Evolutionary conservation across 2,888 invertebrate species (phyloP).

Genomic region (Scaptomyza flava): DNA sequence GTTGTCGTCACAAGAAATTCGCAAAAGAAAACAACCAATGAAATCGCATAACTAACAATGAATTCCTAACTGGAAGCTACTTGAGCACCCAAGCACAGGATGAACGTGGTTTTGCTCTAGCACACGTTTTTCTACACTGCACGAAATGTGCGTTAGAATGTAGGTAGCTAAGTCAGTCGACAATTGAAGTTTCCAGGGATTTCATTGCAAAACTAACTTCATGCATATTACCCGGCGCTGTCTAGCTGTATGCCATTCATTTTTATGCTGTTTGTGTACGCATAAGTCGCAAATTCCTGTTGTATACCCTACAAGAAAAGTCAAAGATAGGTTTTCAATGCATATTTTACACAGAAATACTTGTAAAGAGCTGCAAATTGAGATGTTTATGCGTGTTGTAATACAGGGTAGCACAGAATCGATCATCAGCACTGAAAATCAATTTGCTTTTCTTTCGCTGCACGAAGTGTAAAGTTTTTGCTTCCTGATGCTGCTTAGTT

Average conservation of each 20-base stretch:
- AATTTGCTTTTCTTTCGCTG: conserved; percentile 12
- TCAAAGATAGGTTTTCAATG: neutral
- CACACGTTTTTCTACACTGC: conserved; percentile 52
- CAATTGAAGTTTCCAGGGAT: conserved; percentile 63
- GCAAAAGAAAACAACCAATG: conserved; percentile 77
- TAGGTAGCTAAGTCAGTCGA: conserved; percentile 26
- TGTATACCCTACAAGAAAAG: neutral
- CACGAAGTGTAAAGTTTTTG: conserved; percentile 46
- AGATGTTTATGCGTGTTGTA: neutral
- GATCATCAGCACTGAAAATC: neutral
- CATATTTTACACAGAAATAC: neutral
- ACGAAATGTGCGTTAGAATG: conserved; percentile 34
- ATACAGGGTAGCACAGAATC: conserved; percentile 5
- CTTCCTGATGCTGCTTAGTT: conserved; percentile 46
- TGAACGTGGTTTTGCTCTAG: conserved; percentile 63
- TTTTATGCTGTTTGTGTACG: conserved; percentile 59
- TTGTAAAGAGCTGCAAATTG: neutral
- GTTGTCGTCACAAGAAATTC: conserved; percentile 62
- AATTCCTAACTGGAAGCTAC: conserved; percentile 74
- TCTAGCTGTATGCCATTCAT: conserved; percentile 50
- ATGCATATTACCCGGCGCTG: conserved; percentile 40
- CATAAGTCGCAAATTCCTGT: conserved; percentile 61
- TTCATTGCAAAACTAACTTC: conserved; percentile 62
- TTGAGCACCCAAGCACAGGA: conserved; percentile 55
- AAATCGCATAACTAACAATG: conserved; percentile 78